phyloP scores from a whole-genome alignment of 2,113 vertebrate genomes.

The Esox niger region DNA sequence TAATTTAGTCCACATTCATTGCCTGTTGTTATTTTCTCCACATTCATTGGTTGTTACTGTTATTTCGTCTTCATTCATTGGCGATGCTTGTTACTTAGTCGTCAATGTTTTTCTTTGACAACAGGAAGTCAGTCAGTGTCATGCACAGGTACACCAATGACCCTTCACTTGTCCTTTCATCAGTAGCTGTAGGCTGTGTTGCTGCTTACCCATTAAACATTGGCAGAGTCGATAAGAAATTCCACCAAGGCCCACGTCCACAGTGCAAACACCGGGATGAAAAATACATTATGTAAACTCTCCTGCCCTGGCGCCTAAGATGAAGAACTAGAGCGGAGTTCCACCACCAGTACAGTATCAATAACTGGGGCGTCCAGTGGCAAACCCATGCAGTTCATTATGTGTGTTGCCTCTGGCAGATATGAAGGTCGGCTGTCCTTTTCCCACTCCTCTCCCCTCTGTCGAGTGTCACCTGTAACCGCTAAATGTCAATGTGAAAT shows the following conservation, averaged over 20 bases:
- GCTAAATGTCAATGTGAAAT: constrained; percentile 65
- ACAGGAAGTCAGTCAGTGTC: constrained; percentile 10
- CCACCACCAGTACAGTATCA: constrained; percentile 49
- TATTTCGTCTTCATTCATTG: no score
- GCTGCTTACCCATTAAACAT: constrained; percentile 71
- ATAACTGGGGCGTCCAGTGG: constrained; percentile 52
- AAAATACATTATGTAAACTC: constrained; percentile 63
- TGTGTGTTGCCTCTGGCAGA: constrained; percentile 43
- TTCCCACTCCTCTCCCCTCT: constrained; percentile 33
- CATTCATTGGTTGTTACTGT: no score
- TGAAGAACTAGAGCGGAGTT: constrained; percentile 55
- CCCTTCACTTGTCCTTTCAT: constrained; percentile 52
- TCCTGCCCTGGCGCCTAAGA: constrained; percentile 42
- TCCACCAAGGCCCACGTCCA: constrained; percentile 60
- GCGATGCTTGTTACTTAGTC: no score
- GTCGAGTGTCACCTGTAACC: constrained; percentile 48
- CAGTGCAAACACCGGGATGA: constrained; percentile 63
- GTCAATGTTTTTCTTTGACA: no score
- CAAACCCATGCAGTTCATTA: constrained; percentile 58
- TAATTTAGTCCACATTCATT: no score
- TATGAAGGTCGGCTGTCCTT: constrained; percentile 45
- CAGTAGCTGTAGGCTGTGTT: constrained; percentile 60
- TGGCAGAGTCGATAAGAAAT: constrained; percentile 71
- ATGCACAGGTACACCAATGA: no score
- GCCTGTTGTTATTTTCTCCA: no score